Evolutionary conservation across 2,113 vertebrate species (phyloP).

Genomic region (Puffinus mauretanicus): DNA sequence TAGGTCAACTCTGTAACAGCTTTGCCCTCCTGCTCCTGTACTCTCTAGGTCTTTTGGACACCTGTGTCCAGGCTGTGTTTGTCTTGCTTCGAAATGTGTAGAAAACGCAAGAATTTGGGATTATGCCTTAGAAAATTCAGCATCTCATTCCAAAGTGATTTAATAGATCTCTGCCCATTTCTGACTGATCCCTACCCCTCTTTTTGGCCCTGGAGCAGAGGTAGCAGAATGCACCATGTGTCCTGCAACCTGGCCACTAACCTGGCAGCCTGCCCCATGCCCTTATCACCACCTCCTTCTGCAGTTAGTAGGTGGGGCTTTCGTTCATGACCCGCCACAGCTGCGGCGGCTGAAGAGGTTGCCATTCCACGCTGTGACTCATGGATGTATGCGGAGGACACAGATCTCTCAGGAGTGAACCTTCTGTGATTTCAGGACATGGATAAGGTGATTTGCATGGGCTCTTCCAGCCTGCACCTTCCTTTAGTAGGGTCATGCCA

Average conservation of each 20-base stretch:
- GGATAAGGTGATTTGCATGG: background rate
- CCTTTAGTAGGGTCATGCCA: background rate
- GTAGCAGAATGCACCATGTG: background rate
- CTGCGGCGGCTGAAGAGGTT: background rate
- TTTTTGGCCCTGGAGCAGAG: background rate
- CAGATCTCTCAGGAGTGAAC: background rate
- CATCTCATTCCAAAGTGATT: background rate
- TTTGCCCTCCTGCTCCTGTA: background rate
- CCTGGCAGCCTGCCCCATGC: background rate
- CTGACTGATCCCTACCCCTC: background rate
- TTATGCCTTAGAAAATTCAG: background rate
- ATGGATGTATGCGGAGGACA: background rate
- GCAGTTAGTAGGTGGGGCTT: background rate
- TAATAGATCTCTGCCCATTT: background rate
- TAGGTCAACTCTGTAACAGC: background rate
- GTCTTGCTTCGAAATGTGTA: background rate
- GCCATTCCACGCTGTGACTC: background rate
- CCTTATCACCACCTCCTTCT: background rate
- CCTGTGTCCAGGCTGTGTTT: background rate
- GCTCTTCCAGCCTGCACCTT: background rate
- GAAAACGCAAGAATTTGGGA: background rate
- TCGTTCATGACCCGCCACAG: background rate
- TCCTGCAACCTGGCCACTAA: background rate
- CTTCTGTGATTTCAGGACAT: background rate
- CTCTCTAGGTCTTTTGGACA: background rate